These are phyloP conservation scores for Tonatia bakeri DNA, from an alignment of 2,113 vertebrate species.

Conservation along the genomic window DNA sequence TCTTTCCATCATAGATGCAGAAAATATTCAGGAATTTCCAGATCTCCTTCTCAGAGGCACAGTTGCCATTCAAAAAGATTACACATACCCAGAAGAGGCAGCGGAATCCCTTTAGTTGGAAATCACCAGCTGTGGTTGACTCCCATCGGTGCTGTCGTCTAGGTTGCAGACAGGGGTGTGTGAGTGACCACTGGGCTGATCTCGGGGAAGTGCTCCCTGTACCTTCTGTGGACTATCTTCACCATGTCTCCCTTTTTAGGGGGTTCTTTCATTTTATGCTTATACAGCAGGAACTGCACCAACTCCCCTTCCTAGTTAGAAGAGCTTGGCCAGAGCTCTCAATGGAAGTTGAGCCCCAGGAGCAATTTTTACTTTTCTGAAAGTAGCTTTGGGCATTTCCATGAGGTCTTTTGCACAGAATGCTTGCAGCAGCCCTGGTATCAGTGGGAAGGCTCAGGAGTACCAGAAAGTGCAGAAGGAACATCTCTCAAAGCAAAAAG, in stretches of 20 bases:
- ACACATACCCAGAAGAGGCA: not conserved
- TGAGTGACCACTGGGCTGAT: not conserved
- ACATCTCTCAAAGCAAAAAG: not conserved
- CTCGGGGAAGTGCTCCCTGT: not conserved
- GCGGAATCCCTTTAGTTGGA: not conserved
- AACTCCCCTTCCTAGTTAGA: not conserved
- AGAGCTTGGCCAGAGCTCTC: not conserved
- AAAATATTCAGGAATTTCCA: slow-evolving; percentile 37
- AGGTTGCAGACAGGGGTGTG: not conserved
- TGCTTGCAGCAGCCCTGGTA: not conserved
- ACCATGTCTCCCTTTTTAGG: not conserved
- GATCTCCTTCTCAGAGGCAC: not conserved
- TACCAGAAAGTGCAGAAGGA: not conserved
- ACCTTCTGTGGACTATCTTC: not conserved
- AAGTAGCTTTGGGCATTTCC: not conserved
- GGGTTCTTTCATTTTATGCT: not conserved
- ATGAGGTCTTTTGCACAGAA: not conserved
- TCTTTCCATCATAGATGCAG: not conserved
- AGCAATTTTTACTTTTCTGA: not conserved
- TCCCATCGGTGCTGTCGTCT: not conserved
- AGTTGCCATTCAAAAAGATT: slow-evolving; percentile 32
- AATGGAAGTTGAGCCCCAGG: too few relatives aligned
- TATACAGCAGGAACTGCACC: not conserved
- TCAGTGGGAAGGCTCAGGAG: not conserved
- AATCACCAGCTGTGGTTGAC: not conserved